phyloP scores from a whole-genome alignment of 2,888 invertebrate genomes.

The Machimus atricapillus region DNA sequence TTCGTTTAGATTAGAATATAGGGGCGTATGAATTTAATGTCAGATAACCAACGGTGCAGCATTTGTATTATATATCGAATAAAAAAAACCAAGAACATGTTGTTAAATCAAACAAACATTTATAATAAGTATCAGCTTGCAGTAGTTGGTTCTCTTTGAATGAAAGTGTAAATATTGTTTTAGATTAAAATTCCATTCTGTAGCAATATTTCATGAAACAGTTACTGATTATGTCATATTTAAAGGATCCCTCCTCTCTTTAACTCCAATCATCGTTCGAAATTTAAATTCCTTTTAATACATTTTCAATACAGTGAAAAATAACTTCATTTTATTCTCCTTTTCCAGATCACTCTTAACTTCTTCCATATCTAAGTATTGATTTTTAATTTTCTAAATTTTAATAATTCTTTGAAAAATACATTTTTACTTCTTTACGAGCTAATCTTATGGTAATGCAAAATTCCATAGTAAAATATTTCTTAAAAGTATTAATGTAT shows the following conservation, averaged over 20 bases:
- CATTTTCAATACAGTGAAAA: too few relatives aligned
- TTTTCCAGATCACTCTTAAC: not conserved
- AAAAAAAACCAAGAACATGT: not conserved
- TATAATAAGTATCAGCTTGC: not conserved
- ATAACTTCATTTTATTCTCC: too few relatives aligned
- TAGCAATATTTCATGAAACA: not conserved
- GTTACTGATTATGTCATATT: not conserved
- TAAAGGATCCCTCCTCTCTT: not conserved
- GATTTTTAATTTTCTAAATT: too few relatives aligned
- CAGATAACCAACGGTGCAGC: not conserved
- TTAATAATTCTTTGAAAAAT: too few relatives aligned
- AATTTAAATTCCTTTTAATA: too few relatives aligned
- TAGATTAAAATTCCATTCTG: not conserved
- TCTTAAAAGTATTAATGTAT: too few relatives aligned
- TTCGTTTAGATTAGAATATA: not conserved
- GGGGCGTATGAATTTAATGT: not conserved
- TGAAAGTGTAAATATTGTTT: not conserved
- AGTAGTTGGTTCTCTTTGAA: not conserved
- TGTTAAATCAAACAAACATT: not conserved
- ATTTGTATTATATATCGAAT: not conserved
- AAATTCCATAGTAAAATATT: too few relatives aligned
- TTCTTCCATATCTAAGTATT: not conserved
- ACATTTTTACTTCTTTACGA: too few relatives aligned
- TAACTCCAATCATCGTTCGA: not conserved
- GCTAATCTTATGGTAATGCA: too few relatives aligned